phyloP scores from a whole-genome alignment of 2,888 invertebrate genomes.

The Cataglyphis albicans region DNA sequence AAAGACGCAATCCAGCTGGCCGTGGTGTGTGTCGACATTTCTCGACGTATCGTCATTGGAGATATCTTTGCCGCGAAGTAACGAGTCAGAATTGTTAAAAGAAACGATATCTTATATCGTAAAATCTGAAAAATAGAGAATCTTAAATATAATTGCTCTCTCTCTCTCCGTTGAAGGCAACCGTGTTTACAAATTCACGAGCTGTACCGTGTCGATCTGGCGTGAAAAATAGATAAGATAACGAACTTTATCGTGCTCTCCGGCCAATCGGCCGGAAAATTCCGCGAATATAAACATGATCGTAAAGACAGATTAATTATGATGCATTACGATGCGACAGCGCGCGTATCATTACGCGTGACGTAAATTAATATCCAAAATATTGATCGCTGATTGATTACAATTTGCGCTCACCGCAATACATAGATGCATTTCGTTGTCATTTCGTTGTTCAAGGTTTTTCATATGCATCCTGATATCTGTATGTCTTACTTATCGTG shows the following conservation, averaged over 20 bases:
- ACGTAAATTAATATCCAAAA: slow-evolving; percentile 35
- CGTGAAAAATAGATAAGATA: slow-evolving; percentile 36
- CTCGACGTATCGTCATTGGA: neutral
- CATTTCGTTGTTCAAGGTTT: slow-evolving; percentile 69
- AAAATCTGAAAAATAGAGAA: neutral
- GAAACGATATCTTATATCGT: neutral
- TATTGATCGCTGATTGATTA: slow-evolving; percentile 11
- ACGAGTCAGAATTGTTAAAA: neutral
- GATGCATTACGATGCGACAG: neutral
- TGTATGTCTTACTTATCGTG: neutral
- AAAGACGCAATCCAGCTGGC: slow-evolving; percentile 18
- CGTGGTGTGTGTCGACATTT: neutral
- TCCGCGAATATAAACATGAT: neutral
- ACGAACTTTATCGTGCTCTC: neutral
- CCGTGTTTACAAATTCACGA: neutral
- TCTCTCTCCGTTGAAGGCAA: neutral
- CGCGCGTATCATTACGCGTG: slow-evolving; percentile 1
- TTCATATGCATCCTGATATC: neutral
- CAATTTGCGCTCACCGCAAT: neutral
- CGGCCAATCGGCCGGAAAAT: slow-evolving; percentile 19
- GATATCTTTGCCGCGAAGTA: slow-evolving; percentile 4
- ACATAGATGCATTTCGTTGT: slow-evolving; percentile 53
- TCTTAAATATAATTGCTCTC: neutral
- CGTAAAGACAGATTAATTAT: neutral
- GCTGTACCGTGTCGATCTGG: neutral